Evolutionary conservation across 2,797 vertebrate species (phyloP), one percentile per base, ranked within the genome.

Genomic region (Erpetoichthys calabaricus): DNA sequence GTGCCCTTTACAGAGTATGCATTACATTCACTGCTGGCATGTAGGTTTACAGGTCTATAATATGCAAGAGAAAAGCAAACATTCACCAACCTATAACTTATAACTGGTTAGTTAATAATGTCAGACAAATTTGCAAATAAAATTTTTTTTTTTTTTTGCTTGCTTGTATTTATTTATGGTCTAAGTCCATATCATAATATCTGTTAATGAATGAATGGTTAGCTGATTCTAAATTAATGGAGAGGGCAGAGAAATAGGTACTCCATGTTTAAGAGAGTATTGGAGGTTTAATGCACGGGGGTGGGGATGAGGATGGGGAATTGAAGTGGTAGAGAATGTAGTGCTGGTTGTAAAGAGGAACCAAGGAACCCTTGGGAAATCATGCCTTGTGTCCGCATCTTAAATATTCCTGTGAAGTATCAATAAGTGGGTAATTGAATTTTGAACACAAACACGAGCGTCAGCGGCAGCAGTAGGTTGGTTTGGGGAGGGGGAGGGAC

Each of bases 401-500:
- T 97, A 96, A 99, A 96, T 93, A 97, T 95, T 92, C 91, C 90
- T 91, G 91, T 94, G 92, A 94, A 93, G 92, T 97, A 98, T 98
- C 95, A 99, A 99, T 99, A 98, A 97, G 92, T 90, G 91, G 92
- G 94, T 98, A 97, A 99, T 99, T 99, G 94, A 99, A 97, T 98
- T 97, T 92, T 97, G 91, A 98, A 96, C 92, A 96, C 94, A 94
- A 99, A 97, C 94, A 96, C 92, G 92, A 94, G 92, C 78, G 81
- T 91, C 77, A 87, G 91, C 86, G 92, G 89, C 89, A 89, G 90
- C 90, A 82, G 86, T 73, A 78, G 73, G 72, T 81, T 76, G 78
- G 82, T 83, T 76, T 76, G 74, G 75, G 78, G 80, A 85, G 83
- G 81, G 68, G 80, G 71, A 45, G 72, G 65, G 64, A 62, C 72